A percentile compares a stretch with the other conserved stretches of the same genome.
Conservation (phyloP, 2,888 invertebrate genomes). For the Hirudinaria manillensis region DNA sequence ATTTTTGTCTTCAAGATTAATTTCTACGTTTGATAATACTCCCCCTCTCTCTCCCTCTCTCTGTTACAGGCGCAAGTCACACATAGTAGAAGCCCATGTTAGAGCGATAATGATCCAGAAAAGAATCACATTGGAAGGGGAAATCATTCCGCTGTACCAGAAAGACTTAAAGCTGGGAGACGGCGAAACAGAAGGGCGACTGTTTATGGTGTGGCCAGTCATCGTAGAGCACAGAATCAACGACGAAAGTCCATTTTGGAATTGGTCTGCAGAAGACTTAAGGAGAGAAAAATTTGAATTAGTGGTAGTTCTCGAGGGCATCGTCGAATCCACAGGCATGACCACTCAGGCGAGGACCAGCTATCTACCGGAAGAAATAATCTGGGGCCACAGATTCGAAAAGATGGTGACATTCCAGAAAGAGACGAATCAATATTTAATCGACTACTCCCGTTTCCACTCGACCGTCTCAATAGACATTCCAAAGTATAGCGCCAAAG, state of each 20-base stretch:
- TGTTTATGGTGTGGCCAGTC: conserved; percentile 97
- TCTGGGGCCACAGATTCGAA: conserved; percentile 55
- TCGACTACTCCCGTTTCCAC: conserved; percentile 54
- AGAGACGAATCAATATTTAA: conserved; percentile 53
- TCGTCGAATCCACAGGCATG: conserved; percentile 77
- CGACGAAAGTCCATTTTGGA: conserved; percentile 80
- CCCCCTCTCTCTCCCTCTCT: not conserved
- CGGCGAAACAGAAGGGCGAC: conserved; percentile 83
- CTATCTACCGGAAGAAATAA: conserved; percentile 56
- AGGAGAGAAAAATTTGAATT: conserved; percentile 87
- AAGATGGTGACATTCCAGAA: conserved; percentile 53
- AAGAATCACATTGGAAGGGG: conserved; percentile 87
- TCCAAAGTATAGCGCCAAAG: conserved; percentile 50
- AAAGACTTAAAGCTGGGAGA: conserved; percentile 34
- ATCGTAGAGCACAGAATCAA: conserved; percentile 93
- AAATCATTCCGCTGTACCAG: conserved; percentile 77
- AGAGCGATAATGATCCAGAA: conserved; percentile 87
- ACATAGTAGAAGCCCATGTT: conserved; percentile 94
- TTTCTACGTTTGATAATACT: not conserved
- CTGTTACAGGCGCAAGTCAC: conserved; percentile 64
- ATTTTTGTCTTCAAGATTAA: not conserved
- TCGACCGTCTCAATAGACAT: conserved; percentile 50
- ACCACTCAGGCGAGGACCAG: conserved; percentile 58
- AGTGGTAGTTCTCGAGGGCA: conserved; percentile 86
- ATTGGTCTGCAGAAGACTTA: conserved; percentile 84